Conservation (phyloP, 2,113 vertebrate species). For the Pholis gunnellus region DNA sequence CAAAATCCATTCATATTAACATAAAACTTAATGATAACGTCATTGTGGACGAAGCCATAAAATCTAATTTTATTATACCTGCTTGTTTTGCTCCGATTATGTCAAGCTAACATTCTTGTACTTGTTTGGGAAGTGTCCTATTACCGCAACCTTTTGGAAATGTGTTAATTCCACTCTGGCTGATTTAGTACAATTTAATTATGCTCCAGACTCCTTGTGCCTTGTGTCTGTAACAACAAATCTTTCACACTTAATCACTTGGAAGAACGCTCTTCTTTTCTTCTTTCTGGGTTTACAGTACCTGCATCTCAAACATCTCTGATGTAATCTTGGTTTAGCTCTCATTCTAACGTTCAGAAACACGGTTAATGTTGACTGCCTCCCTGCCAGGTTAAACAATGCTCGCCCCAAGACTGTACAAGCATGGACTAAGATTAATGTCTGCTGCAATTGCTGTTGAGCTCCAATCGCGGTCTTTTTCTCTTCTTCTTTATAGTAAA, state of each 20-base stretch:
- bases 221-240: constrained; percentile 1
- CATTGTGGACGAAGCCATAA: neutral
- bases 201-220: neutral
- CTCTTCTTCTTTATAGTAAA: neutral
- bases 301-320: neutral
- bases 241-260: constrained; percentile 7
- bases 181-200: constrained; percentile 17
- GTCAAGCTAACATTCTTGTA: neutral
- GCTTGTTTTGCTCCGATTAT: constrained; percentile 2
- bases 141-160: constrained; percentile 14
- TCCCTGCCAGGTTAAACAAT: neutral
- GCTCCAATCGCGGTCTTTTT: neutral
- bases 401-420: neutral
- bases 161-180: neutral
- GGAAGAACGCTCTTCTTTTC: neutral
- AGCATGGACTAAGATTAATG: neutral
- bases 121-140: constrained; percentile 3
- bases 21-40: neutral
- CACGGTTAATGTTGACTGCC: neutral
- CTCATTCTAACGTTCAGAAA: neutral
- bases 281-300: constrained; percentile 6
- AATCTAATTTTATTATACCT: neutral
- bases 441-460: neutral
- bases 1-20: neutral
- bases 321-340: neutral